phyloP scores from a whole-genome alignment of 2,113 vertebrate genomes.

The Antennarius striatus region DNA sequence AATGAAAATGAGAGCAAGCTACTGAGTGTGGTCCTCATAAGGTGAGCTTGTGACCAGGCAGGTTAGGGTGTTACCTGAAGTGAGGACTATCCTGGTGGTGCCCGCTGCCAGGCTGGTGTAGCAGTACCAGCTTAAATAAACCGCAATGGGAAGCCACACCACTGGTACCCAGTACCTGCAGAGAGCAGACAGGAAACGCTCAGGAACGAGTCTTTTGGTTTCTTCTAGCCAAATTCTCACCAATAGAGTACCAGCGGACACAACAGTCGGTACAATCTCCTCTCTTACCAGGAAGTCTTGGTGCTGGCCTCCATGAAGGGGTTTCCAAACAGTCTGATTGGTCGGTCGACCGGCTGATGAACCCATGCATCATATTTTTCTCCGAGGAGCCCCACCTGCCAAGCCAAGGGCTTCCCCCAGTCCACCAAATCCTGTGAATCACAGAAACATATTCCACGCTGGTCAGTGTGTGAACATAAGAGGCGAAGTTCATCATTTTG shows the following conservation, averaged over 20 bases:
- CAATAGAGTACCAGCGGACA: too few relatives aligned
- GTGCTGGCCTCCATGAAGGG: conserved; percentile 88
- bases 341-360: conserved; percentile 92
- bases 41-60: background rate
- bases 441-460: background rate
- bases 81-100: conserved; percentile 78
- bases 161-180: conserved; percentile 90
- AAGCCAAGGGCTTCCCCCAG: conserved; percentile 92
- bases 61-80: conserved; percentile 67
- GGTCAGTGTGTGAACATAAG: too few relatives aligned
- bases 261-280: too few relatives aligned
- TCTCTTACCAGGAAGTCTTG: conserved; percentile 90
- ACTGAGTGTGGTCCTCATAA: background rate
- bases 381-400: conserved; percentile 93
- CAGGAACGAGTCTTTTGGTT: too few relatives aligned
- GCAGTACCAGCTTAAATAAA: conserved; percentile 88
- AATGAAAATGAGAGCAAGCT: background rate
- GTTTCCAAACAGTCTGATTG: conserved; percentile 93
- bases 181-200: background rate
- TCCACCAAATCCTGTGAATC: conserved; percentile 90
- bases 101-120: conserved; percentile 84
- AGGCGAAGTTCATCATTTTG: rapidly evolving
- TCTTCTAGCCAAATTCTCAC: too few relatives aligned
- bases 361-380: conserved; percentile 97
- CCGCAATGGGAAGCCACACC: conserved; percentile 90